Evolutionary conservation across 2,888 invertebrate genomes (phyloP).

Genomic region (Bimastos eiseni): DNA sequence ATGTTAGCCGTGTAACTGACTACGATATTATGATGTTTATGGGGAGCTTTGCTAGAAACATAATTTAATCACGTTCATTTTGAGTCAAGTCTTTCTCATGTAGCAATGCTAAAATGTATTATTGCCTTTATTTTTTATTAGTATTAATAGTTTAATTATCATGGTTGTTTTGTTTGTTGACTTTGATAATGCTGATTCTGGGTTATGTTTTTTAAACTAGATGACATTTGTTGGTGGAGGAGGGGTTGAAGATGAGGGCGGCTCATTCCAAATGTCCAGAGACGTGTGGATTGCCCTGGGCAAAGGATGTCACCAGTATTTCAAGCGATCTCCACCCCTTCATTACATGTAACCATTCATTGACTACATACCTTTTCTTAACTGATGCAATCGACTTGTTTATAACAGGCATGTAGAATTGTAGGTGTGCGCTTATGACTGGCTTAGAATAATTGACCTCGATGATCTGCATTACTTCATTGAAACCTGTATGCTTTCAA

Average conservation of each 20-base stretch:
- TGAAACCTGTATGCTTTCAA: no score
- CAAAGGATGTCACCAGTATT: conserved; percentile 21
- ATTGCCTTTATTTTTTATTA: no score
- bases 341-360: background rate
- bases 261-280: background rate
- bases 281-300: conserved; percentile 16
- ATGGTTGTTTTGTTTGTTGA: background rate
- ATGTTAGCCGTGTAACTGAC: no score
- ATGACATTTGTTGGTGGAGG: conserved; percentile 1
- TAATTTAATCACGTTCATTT: no score
- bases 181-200: background rate
- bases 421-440: background rate
- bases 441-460: no score
- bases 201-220: background rate
- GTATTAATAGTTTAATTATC: background rate
- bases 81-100: no score
- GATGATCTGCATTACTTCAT: no score
- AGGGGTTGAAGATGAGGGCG: background rate
- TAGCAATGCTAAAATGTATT: no score
- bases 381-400: background rate
- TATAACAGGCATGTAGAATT: no score
- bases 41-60: no score
- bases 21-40: no score
- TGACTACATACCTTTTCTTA: background rate
- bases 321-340: conserved; percentile 14